Conservation (phyloP, 2,113 vertebrate genomes). For the Silurus meridionalis region DNA sequence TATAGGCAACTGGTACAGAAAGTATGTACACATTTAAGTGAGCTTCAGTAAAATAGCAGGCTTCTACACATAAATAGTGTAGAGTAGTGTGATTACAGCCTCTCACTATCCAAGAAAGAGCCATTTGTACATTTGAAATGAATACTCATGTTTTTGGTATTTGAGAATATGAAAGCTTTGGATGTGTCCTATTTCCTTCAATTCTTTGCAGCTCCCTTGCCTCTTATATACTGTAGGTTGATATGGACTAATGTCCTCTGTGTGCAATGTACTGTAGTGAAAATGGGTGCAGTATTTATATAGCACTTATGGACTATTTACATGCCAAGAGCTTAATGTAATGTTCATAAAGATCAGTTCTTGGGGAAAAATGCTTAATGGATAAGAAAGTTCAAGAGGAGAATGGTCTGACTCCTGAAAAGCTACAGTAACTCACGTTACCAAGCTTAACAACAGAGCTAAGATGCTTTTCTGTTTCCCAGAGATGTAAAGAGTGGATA, state of each 20-base stretch:
- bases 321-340: background rate
- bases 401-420: background rate
- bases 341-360: background rate
- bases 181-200: background rate
- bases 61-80: background rate
- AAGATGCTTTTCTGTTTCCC: background rate
- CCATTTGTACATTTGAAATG: background rate
- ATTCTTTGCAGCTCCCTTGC: background rate
- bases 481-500: background rate
- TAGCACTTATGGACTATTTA: background rate
- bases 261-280: background rate
- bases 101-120: background rate
- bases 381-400: background rate
- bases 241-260: background rate
- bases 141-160: background rate
- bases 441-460: background rate
- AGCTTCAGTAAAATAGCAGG: background rate
- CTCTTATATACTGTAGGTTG: background rate
- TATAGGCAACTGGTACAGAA: background rate
- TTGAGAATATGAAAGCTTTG: background rate
- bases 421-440: background rate
- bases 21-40: background rate
- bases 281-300: too few relatives aligned
- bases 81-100: background rate
- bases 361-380: background rate